Conservation (phyloP, 1,140 invertebrate species). For the Leptoteleia sp. region DNA sequence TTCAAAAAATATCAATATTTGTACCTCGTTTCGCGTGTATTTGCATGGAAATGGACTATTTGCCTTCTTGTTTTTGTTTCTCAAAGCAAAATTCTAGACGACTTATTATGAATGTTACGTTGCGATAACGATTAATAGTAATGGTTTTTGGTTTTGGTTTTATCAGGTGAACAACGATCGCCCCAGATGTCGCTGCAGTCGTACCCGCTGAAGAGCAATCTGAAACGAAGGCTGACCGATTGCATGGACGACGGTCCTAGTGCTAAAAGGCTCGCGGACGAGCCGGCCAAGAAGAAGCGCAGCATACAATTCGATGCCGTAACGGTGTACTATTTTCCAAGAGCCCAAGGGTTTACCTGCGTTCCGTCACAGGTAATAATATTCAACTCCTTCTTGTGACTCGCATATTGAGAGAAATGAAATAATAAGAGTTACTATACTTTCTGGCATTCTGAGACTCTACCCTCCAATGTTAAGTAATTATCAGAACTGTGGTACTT, state of each 20-base stretch:
- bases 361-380: conserved; percentile 91
- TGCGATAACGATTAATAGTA: too few species aligned
- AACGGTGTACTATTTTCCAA: conserved; percentile 96
- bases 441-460: too few species aligned
- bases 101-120: too few species aligned
- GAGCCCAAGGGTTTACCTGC: conserved; percentile 98
- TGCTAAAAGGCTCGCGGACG: conserved; percentile 79
- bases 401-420: too few species aligned
- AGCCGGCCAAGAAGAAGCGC: conserved; percentile 85
- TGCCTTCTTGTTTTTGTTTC: too few species aligned
- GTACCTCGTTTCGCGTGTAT: conserved; percentile 15
- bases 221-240: conserved; percentile 81
- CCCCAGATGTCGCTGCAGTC: conserved; percentile 62
- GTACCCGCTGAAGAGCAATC: conserved; percentile 81
- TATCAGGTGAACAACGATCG: conserved; percentile 27
- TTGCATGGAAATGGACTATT: conserved; percentile 13
- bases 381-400: not conserved
- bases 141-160: not conserved
- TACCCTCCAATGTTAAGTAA: too few species aligned
- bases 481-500: too few species aligned
- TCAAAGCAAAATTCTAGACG: too few species aligned
- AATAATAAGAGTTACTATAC: too few species aligned
- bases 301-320: conserved; percentile 94
- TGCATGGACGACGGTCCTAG: conserved; percentile 76
- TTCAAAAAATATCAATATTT: conserved; percentile 24